Conservation (phyloP, 2,797 vertebrate species). For the Catostomus latipinnis region DNA sequence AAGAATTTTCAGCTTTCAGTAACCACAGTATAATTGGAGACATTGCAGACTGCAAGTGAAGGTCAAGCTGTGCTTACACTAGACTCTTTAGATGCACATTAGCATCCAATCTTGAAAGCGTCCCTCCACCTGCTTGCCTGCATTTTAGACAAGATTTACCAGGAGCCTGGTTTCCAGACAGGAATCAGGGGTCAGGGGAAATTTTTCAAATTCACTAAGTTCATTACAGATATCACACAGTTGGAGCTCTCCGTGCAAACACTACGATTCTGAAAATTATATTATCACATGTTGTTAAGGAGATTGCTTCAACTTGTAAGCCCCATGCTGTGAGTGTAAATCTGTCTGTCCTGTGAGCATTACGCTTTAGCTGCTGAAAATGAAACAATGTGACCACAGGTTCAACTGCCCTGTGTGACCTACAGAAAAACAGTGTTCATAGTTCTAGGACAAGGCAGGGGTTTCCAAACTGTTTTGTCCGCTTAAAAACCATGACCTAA, state of each 20-base stretch:
- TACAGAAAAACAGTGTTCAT: not conserved
- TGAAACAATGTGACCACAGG: no score
- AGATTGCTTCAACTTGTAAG: conserved; percentile 55
- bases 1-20: no score
- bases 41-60: conserved; percentile 34
- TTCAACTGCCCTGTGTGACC: conserved; percentile 9
- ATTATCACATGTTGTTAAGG: no score
- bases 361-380: no score
- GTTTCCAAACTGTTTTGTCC: no score
- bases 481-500: no score
- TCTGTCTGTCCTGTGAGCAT: no score
- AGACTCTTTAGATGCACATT: conserved; percentile 37
- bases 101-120: conserved; percentile 35
- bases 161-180: conserved; percentile 26
- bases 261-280: not conserved
- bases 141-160: conserved; percentile 39
- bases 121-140: conserved; percentile 17
- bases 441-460: not conserved
- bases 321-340: not conserved
- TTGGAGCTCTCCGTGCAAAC: conserved; percentile 10
- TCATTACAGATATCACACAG: conserved; percentile 30
- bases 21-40: conserved; percentile 10
- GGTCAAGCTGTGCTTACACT: conserved; percentile 27
- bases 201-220: conserved; percentile 29
- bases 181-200: conserved; percentile 1